Base-by-base conservation (phyloP, 1,140 invertebrate genomes). In the Lasioglossum albipes region DNA sequence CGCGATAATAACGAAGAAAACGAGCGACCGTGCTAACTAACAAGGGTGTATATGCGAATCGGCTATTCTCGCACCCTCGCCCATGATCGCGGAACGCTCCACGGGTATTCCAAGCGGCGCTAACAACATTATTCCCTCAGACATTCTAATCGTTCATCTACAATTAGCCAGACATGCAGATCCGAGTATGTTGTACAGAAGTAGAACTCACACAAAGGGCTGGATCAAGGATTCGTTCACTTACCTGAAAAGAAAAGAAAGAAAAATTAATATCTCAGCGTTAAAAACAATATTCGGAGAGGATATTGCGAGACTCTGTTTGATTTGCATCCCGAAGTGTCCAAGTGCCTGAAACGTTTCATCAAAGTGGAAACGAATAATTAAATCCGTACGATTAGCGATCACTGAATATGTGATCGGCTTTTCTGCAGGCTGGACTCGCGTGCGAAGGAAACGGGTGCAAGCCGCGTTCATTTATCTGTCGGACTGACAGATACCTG, bases 241-340 rank as follows among this genome's bases (percentile, higher is more conserved):
- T 88, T 81, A 89, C 84, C 81, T 83, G 84, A 36, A 88, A 87
- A 75, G 84, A 75, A 62, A 68, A 72, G 42, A 42, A 64, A 36
- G 20, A 59, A 0, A 7, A 18, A 36, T 75, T 65, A 75, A 22
- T n/a, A 18, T 9, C 22, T 61, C 12, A 16, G 1, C 6, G n/a
- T 9, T 9, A 5, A 59, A 2, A 54, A 20, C 12, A 54, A 54
- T 12, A 54, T 54, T 27, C 27, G 27, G 27, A 27, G 27, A 27
- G 27, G 1, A 27, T 27, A 27, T 27, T n/a, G 20, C 7, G 0
- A 7, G 9, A 20, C 9, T n/a, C n/a, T 9, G 57, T 6, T n/a
- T 9, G 4, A 9, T 59, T 12, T 64, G 61, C 27, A 31, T 31
- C 22, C 16, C 13, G 2, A 31, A 64, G 0, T 31, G 13, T 12